Evolutionary conservation across 2,888 invertebrate species (phyloP), one percentile per base, ranked within the genome.

Genomic region (Eumacrocentrus americanus): DNA sequence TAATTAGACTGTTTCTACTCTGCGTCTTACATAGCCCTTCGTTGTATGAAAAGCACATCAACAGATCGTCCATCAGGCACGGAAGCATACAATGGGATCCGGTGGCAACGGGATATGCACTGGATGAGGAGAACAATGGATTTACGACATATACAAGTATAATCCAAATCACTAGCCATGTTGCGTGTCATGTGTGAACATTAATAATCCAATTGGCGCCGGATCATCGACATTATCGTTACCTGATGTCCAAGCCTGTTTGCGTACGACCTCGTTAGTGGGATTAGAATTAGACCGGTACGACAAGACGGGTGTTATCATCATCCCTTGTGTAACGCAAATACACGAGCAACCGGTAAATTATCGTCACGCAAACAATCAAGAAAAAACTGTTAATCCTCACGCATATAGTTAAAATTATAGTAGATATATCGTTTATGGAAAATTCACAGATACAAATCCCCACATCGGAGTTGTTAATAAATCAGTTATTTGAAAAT

Each of bases 121-220:
- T 29, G 18, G n/a, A 20, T n/a, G 16, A 5, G 6, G 16, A 50
- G 25, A 34, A 50, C 18, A 50, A 50, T 18, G 16, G 20, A 42
- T 50, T 50, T 34, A 50, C 29, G 20, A 18, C 20, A 20, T 42
- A 42, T 35, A 50, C 20, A 20, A 42, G 18, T 50, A 34, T 50
- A 50, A 50, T 34, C 50, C 35, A 20, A 50, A 50, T 50, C 50
- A 35, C 20, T 16, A 50, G 50, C 34, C 44, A 44, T 52, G 52
- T 46, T 44, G 22, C 12, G 34, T 35, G 25, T 20, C 44, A 58
- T 58, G 58, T 58, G 42, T 37, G n/a, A 52, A 58, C 38, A 37
- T 35, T 58, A 52, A 52, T 58, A 58, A 57, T 44, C 46, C 25
- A 46, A 58, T 58, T 52, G 46, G 52, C 37, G 52, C 23, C 34